Evolutionary conservation across 2,888 invertebrate genomes (phyloP).

Genomic region (Perizoma affinitatum): DNA sequence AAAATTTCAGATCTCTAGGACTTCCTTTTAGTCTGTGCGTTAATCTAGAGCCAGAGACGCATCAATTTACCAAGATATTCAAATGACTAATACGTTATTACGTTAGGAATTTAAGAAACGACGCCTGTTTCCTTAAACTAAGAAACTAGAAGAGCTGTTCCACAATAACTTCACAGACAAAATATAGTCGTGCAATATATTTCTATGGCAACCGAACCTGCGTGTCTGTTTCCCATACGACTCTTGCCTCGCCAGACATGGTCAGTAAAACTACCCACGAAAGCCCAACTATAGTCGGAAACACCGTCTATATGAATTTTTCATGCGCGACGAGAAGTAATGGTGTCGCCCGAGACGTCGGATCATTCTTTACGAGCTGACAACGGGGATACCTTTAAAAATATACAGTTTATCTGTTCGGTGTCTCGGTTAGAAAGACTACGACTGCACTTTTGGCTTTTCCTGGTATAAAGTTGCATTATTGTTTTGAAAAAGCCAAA

Average conservation of each 20-base stretch:
- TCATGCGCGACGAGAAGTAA: conserved; percentile 78
- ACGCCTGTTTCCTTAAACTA: too few relatives aligned
- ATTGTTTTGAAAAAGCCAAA: conserved; percentile 1
- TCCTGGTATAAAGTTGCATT: conserved; percentile 4
- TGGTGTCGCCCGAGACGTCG: conserved; percentile 74
- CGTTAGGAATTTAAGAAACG: too few relatives aligned
- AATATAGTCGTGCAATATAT: too few relatives aligned
- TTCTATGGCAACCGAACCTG: not conserved
- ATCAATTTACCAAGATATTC: too few relatives aligned
- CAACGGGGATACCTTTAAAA: conserved; percentile 72
- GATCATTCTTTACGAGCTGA: conserved; percentile 83
- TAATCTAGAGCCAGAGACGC: too few relatives aligned
- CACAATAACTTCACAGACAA: too few relatives aligned
- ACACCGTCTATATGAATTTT: conserved; percentile 72
- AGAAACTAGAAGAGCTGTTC: too few relatives aligned
- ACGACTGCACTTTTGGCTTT: conserved; percentile 31
- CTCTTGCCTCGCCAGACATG: not conserved
- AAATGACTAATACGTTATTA: too few relatives aligned
- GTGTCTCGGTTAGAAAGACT: conserved; percentile 28
- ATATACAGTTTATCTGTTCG: conserved; percentile 64
- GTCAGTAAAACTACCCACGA: conserved; percentile 21
- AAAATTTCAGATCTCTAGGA: too few relatives aligned
- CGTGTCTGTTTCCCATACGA: not conserved
- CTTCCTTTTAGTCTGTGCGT: too few relatives aligned
- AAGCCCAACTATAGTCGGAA: conserved; percentile 24